Base-by-base conservation (phyloP, 2,113 vertebrate genomes). In the Anolis sagrei region DNA sequence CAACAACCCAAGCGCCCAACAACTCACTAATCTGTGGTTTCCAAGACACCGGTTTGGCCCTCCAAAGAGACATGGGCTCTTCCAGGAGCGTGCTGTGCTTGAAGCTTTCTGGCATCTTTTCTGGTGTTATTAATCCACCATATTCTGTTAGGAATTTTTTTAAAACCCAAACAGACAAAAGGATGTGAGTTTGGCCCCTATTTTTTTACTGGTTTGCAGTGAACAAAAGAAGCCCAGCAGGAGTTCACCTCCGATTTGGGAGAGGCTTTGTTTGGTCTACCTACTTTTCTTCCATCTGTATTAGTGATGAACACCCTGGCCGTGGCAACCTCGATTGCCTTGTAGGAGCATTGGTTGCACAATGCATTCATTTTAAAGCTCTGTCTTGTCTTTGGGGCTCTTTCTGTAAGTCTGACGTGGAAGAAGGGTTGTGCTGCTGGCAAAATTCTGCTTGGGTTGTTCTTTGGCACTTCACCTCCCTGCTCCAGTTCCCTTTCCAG, bases 1-100 rank as follows among this genome's bases (percentile, higher is more conserved):
- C 21, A 62, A 79, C 39, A 64, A 23, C 10, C 29, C 29, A 19
- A 36, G 21, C 39, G 8, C 10, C 34, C 21, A 1, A 27, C 5
- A 58, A 62, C 36, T 62, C 61, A 27, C 34, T 62, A 34, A 79
- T 80, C 32, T 86, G 58, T 32, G 84, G 69, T 86, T 86, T 86
- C 77, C 23, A 1, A 62, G 34, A 36, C 25, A 79, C 39, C 0
- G 5, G 18, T 39, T 34, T 23, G 77, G 36, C 77, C 77, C 54
- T 72, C 36, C 36, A 13, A 13, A 19, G 27, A 64, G 36, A 36
- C 7, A 13, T 49, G 27, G 36, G 2, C 9, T 70, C 49, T 74
- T 25, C 36, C 84, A 34, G 54, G 23, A 64, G 3, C 58, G 23
- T 58, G 36, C 76, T 79, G 51, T 13, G 13, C 54, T 29, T 48